Evolutionary conservation across 1,140 invertebrate genomes (phyloP), one percentile per base, ranked within the genome.

Genomic region (Grapholita molesta): DNA sequence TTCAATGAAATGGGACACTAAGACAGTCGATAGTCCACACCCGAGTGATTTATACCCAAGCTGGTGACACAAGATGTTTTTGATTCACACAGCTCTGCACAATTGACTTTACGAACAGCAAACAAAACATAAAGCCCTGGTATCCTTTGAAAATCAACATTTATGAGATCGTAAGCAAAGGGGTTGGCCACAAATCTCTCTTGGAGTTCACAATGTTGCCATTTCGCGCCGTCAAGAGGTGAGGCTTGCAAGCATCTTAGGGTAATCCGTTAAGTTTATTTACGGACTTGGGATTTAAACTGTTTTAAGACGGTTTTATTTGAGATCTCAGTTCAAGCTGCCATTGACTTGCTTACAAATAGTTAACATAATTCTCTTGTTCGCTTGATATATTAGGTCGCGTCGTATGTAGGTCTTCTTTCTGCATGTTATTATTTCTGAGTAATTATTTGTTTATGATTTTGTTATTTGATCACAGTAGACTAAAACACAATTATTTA

Each of bases 1-100:
- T 18, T 48, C 42, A 48, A 48, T 21, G 42, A 48, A 48, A 61
- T 21, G 32, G n/a, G 55, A 61, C 25, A 28, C 55, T n/a, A n/a
- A n/a, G n/a, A n/a, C n/a, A n/a, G n/a, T n/a, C 55, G 24, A n/a
- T 21, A 21, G 25, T 33, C 61, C 12, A 28, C 48, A 28, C 25
- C n/a, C 53, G 52, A 18, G 35, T 73, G 69, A 73, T 75, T 77
- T 77, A 75, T 74, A 71, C 67, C 70, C 25, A 30, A 68, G 64
- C 67, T 61, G 42, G 64, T 73, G 68, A 73, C 18, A 70, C 70
- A 64, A 33, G 55, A 68, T 18, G 15, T 48, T 71, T 69, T 48
- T 72, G 74, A 74, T 70, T 77, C 73, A 77, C 70, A 25, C 61
- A 15, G 24, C n/a, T 28, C 55, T 73, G 65, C 67, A 64, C 71